phyloP scores from a whole-genome alignment of 2,113 vertebrate species.

The Sphyrna mokarran region DNA sequence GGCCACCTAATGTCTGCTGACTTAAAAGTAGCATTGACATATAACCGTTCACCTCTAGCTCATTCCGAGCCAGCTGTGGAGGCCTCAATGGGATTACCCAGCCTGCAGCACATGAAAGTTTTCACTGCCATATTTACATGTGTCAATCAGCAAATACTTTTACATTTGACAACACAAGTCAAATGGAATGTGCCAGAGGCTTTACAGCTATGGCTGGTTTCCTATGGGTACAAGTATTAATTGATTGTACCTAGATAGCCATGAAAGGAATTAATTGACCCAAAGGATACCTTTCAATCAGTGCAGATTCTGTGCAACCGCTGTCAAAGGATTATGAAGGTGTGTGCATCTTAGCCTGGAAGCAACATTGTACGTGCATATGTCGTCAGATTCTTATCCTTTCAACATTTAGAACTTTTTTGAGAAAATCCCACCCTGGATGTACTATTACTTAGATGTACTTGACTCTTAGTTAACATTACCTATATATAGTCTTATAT shows the following conservation, averaged over 20 bases:
- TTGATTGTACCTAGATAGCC: background rate
- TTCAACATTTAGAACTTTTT: too few relatives aligned
- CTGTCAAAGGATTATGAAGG: background rate
- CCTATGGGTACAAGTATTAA: background rate
- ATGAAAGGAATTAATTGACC: background rate
- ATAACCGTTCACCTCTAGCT: background rate
- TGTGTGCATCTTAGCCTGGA: background rate
- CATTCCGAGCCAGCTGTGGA: background rate
- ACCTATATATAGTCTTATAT: too few relatives aligned
- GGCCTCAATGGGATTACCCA: background rate
- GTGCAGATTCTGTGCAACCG: background rate
- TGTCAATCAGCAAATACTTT: background rate
- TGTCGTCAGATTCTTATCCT: background rate
- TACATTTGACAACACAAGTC: background rate
- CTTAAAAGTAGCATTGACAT: background rate
- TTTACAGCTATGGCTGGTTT: background rate
- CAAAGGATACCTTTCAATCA: background rate
- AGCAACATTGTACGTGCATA: background rate
- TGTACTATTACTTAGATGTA: too few relatives aligned
- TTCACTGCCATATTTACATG: background rate
- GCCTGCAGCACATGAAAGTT: background rate
- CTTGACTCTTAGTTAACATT: too few relatives aligned
- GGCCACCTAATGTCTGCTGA: background rate
- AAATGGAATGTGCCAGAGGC: background rate
- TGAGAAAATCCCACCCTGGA: too few relatives aligned